Evolutionary conservation across 1,140 invertebrate species (phyloP), one percentile per base, ranked within the genome.

Genomic region (Carposina sasakii): DNA sequence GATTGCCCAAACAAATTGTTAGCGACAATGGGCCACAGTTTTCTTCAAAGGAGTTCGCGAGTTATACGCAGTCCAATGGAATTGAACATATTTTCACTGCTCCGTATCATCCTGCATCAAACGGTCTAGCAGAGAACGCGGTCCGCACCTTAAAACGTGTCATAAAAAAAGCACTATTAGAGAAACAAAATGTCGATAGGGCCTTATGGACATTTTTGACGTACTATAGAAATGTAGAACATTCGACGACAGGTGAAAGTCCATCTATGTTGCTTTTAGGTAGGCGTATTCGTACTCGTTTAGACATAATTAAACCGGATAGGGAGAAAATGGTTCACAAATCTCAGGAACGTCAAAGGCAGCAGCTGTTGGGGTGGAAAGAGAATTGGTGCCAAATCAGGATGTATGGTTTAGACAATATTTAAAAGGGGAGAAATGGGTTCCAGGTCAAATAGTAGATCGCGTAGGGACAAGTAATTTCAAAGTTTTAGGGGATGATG

Each of bases 401-500:
- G 39, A 41, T 3, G n/a, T 41, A 23, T 41, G 39, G 39, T 41
- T 10, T 13, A 22, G 19, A 10, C 16, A 15, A 41, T 39, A 19
- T n/a, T 19, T 39, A n/a, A 41, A 41, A 24, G 39, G 39, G 39
- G 39, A 41, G 21, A 41, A 41, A 9, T 41, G 39, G 39, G 3
- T 24, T 2, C 39, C 39, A 12, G 39, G 39, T 3, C 19, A 17
- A n/a, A 13, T 41, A 20, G 21, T 41, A 9, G 21, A 24, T 24
- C 3, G 20, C 6, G 3, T 24, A n/a, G 39, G 39, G 24, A 3
- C 39, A 5, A 41, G 22, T 23, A 21, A 41, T 15, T 22, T 20
- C 16, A 41, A 19, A 30, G 31, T 33, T 17, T 16, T 10, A 3
- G 16, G 22, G 12, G 6, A 3, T 3, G 8, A 33, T 10, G 43